A percentile compares a stretch with the other conserved stretches of the same genome.
Conservation (phyloP, 2,888 invertebrate genomes). For the Philopedon plagiatum region DNA sequence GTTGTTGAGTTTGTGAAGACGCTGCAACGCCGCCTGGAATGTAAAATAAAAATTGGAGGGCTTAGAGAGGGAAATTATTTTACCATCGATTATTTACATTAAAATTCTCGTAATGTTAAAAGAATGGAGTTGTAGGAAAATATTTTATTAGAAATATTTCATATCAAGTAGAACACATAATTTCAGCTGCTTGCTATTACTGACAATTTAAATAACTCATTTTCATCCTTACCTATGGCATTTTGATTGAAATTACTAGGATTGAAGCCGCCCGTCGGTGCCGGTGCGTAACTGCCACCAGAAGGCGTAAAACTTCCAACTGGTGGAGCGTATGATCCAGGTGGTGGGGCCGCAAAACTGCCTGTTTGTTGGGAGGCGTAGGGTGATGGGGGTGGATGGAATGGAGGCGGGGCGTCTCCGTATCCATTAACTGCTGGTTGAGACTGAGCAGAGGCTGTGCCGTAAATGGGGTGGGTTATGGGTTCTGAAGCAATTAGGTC, state of each 20-base stretch:
- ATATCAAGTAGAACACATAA: too few relatives aligned
- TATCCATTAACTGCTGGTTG: conserved; percentile 60
- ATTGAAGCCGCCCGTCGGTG: conserved; percentile 55
- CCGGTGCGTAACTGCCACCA: background rate
- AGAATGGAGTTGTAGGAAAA: too few relatives aligned
- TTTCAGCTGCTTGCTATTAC: too few relatives aligned
- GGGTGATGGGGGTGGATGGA: conserved; percentile 47
- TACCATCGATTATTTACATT: too few relatives aligned
- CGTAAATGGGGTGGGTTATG: conserved; percentile 83
- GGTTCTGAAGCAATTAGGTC: conserved; percentile 75
- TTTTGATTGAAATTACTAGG: conserved; percentile 59
- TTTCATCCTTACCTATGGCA: conserved; percentile 55
- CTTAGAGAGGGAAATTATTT: too few relatives aligned
- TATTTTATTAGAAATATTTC: too few relatives aligned
- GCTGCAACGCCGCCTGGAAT: conserved; percentile 34
- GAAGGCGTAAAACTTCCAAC: too few relatives aligned
- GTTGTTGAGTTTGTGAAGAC: conserved; percentile 52
- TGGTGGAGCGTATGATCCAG: background rate
- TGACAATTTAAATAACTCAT: background rate
- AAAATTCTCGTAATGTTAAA: too few relatives aligned
- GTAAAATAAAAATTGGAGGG: background rate
- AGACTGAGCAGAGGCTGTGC: conserved; percentile 59
- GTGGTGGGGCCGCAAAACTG: conserved; percentile 22
- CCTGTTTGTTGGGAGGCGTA: conserved; percentile 49
- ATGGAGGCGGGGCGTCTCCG: conserved; percentile 45